Percentiles rank a stretch among this genome's conserved stretches.
Conservation (phyloP, 1,140 invertebrate species). For the Magallana angulata region DNA sequence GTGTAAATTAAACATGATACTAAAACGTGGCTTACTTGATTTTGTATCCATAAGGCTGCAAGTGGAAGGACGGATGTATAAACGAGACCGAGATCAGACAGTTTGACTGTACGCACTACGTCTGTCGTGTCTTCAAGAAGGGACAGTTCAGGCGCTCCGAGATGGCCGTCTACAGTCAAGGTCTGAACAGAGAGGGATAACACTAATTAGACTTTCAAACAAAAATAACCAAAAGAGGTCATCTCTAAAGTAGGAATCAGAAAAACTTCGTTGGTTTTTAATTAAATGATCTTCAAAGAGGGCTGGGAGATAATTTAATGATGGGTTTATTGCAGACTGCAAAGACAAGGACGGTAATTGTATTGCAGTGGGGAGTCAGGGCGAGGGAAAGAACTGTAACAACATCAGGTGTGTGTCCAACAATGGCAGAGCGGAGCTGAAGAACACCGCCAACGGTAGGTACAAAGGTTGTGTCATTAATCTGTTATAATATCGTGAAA, state of each 20-base stretch:
- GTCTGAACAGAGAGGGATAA: not conserved
- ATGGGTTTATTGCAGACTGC: not conserved
- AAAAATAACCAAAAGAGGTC: too few relatives aligned
- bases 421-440: not conserved
- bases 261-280: too few relatives aligned
- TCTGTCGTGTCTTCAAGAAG: not conserved
- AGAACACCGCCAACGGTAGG: not conserved
- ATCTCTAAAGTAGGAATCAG: too few relatives aligned
- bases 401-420: not conserved
- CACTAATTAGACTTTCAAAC: too few relatives aligned
- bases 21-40: not conserved
- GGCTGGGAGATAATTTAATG: not conserved
- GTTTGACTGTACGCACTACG: not conserved
- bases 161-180: not conserved
- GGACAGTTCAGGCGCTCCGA: not conserved
- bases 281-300: too few relatives aligned
- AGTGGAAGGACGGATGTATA: not conserved
- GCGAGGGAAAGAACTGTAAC: not conserved
- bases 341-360: not conserved
- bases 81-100: conserved; percentile 14
- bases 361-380: not conserved
- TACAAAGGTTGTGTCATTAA: not conserved
- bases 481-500: too few relatives aligned
- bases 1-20: not conserved
- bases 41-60: not conserved